phyloP scores from a whole-genome alignment of 35 echinoderm and acorn worm genomes.

The Hemicentrotus pulcherrimus region DNA sequence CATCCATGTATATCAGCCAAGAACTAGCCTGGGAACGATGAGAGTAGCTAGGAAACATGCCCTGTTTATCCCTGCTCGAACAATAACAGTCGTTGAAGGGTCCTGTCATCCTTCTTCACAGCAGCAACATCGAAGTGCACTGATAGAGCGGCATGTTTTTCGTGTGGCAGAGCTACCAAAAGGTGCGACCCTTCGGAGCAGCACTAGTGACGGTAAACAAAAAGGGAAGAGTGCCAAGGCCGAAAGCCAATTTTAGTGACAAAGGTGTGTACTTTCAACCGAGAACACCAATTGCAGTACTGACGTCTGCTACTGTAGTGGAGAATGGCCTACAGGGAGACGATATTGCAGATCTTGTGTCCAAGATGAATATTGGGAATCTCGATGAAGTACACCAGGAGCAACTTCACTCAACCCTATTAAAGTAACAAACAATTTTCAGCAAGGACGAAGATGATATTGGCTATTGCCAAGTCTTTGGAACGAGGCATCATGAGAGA shows the following conservation, averaged over 20 bases:
- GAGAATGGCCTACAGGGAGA: neutral
- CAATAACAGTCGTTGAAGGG: constrained; percentile 23
- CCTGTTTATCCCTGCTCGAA: constrained; percentile 57
- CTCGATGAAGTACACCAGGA: constrained; percentile 44
- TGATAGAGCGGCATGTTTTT: neutral
- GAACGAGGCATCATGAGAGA: constrained; percentile 36
- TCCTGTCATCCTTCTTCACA: constrained; percentile 21
- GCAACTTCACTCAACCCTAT: constrained; percentile 33
- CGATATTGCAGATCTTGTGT: neutral
- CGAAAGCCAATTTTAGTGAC: constrained; percentile 53
- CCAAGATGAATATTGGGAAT: constrained; percentile 24
- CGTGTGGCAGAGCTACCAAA: constrained; percentile 39
- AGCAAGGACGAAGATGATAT: constrained; percentile 63
- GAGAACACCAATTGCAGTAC: constrained; percentile 35
- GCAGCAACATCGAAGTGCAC: neutral
- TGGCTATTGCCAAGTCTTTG: constrained; percentile 53
- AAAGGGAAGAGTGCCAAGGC: constrained; percentile 33
- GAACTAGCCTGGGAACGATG: neutral
- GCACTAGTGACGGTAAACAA: constrained; percentile 39
- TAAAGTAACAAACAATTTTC: neutral
- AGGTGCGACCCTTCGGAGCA: constrained; percentile 23
- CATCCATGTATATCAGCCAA: neutral
- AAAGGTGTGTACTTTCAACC: constrained; percentile 24
- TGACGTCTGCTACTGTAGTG: neutral
- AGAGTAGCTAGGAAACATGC: constrained; percentile 46